These are phyloP conservation scores for Caenorhabditis brenneri DNA, from an alignment of 1,140 invertebrate genomes.

Conservation along the genomic window DNA sequence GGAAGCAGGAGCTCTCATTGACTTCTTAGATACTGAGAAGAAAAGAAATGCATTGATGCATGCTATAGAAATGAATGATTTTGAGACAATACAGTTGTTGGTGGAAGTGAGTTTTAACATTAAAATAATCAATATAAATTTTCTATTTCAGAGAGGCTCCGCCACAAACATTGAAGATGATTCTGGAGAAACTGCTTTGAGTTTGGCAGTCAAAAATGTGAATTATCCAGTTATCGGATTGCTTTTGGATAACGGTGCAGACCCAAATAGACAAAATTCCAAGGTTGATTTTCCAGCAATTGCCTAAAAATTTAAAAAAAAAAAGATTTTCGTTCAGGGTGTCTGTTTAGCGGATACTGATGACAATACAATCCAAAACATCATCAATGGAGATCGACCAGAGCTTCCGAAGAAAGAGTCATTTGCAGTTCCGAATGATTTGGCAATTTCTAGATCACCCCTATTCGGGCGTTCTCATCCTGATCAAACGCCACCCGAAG, in stretches of 20 bases:
- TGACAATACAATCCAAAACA: background rate
- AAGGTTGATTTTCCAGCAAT: background rate
- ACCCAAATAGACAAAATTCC: conserved; percentile 29
- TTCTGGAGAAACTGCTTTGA: conserved; percentile 34
- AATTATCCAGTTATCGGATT: conserved; percentile 46
- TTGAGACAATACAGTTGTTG: conserved; percentile 46
- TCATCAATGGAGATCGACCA: conserved; percentile 26
- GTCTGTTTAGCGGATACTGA: conserved; percentile 15
- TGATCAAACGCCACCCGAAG: background rate
- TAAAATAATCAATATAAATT: background rate
- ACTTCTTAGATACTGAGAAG: conserved; percentile 32
- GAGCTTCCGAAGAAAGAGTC: background rate
- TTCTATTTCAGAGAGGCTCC: conserved; percentile 34
- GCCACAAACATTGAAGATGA: conserved; percentile 45
- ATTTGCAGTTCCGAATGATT: background rate
- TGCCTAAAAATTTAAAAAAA: too few relatives aligned
- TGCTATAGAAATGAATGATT: conserved; percentile 52
- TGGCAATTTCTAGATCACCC: background rate
- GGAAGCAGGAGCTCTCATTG: conserved; percentile 29
- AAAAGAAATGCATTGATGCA: conserved; percentile 47
- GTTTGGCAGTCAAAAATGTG: conserved; percentile 21
- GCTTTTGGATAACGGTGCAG: conserved; percentile 49
- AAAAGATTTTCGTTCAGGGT: too few relatives aligned
- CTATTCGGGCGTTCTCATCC: conserved; percentile 34
- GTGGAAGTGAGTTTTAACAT: conserved; percentile 31